These are phyloP conservation scores for Mus caroli DNA, from an alignment of 2,797 vertebrate species.

Conservation along the genomic window DNA sequence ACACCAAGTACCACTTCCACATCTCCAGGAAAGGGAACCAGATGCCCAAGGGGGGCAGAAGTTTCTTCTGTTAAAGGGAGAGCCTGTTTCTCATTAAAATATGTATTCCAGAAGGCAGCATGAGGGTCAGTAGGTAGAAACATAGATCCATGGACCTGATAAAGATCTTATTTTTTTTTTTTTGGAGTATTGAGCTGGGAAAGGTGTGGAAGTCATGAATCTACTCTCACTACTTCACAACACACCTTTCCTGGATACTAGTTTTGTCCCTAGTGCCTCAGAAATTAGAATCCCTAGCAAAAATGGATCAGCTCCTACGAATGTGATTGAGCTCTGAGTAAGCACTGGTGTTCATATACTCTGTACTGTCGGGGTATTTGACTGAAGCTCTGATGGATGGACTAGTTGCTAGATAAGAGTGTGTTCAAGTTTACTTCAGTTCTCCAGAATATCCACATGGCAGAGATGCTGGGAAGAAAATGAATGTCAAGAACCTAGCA, in stretches of 20 bases:
- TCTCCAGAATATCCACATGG: background rate
- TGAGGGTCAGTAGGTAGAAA: background rate
- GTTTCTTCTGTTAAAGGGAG: background rate
- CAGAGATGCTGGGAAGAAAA: background rate
- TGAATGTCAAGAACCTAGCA: background rate
- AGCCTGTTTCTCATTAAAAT: constrained; percentile 36
- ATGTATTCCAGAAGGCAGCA: constrained; percentile 15
- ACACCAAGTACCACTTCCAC: background rate
- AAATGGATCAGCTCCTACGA: background rate
- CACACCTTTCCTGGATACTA: background rate
- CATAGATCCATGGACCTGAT: background rate
- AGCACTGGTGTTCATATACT: background rate
- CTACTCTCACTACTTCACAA: background rate
- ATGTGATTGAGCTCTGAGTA: background rate
- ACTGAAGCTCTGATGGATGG: background rate
- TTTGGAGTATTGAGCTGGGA: background rate
- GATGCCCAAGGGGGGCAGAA: background rate
- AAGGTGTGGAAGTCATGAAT: background rate
- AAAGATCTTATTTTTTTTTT: constrained; percentile 21
- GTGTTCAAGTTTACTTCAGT: background rate
- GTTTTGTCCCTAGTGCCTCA: background rate
- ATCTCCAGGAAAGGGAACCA: constrained; percentile 1
- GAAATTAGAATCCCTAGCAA: background rate
- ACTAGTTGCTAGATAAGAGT: background rate
- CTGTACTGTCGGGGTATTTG: background rate